phyloP scores from a whole-genome alignment of 1,140 invertebrate species.

The Drosophila bifasciata region DNA sequence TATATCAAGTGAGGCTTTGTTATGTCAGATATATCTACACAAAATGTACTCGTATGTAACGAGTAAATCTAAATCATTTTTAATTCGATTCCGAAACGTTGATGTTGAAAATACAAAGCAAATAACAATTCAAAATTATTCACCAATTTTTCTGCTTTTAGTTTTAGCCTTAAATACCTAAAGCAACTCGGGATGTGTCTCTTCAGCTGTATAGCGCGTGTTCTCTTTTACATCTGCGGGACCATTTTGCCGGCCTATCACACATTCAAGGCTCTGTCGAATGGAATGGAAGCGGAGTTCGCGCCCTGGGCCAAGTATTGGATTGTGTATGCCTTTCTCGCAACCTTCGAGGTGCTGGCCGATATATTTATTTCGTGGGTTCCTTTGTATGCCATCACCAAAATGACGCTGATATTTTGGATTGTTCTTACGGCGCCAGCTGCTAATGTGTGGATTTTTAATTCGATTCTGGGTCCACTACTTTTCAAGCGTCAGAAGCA shows the following conservation, averaged over 20 bases:
- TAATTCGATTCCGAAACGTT: not conserved
- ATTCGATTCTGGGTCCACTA: conserved; percentile 47
- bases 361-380: conserved; percentile 56
- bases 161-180: too few species aligned
- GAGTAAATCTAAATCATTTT: not conserved
- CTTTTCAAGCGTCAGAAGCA: conserved; percentile 32
- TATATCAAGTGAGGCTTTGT: too few species aligned
- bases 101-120: not conserved
- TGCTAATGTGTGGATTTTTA: conserved; percentile 66
- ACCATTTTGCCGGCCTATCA: conserved; percentile 53
- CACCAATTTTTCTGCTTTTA: not conserved
- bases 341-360: conserved; percentile 41
- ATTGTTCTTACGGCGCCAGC: conserved; percentile 52
- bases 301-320: conserved; percentile 61
- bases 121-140: not conserved
- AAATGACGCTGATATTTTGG: conserved; percentile 53
- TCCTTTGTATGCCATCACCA: conserved; percentile 45
- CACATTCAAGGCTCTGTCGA: conserved; percentile 42
- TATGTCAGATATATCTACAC: too few species aligned
- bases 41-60: too few species aligned
- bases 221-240: conserved; percentile 53
- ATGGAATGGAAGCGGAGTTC: conserved; percentile 17
- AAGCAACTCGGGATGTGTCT: conserved; percentile 33
- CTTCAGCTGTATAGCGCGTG: conserved; percentile 27
- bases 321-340: conserved; percentile 53